Base-by-base conservation (phyloP, 2,888 invertebrate genomes). In the Drosophila seclusa region DNA sequence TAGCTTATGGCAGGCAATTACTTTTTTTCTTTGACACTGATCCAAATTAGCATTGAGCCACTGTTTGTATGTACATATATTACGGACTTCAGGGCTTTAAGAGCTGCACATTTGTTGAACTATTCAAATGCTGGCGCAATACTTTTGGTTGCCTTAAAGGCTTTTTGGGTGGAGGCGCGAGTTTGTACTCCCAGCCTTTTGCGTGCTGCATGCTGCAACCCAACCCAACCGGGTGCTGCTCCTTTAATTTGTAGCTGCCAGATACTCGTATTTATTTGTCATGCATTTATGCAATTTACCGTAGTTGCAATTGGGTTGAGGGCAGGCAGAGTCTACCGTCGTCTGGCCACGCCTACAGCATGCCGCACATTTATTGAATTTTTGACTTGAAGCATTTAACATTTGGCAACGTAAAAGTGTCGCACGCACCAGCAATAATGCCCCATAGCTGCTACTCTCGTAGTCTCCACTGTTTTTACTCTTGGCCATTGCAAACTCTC, bases 351-450 rank as follows among this genome's bases (percentile, higher is more conserved):
- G 77, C 78, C 81, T 60, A 63, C 68, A 68, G 69, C 79, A 78
- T 73, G 64, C 74, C 74, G 63, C 60, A 73, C 77, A 80, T 89
- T 87, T 84, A 84, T 84, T 89, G 87, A 89, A 87, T 89, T 84
- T 89, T 76, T 84, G 89, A 87, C 89, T 84, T 83, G 74, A 78
- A 87, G 89, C 82, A 79, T 89, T 87, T 83, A 76, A 86, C 83
- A 83, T 83, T 89, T 84, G 73, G 27, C 45, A 89, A 80, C 69
- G 78, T 58, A 80, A 73, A 87, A 82, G 80, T 82, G 83, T 81
- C 68, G 78, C 64, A 80, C 71, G 76, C 77, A 78, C 63, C 75
- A 76, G 80, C 64, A 61, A 70, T 67, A 80, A 64, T 59, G 45
- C 48, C 58, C 75, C 53, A 45, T 45, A 8, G 21, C 45, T 45